Evolutionary conservation across 2,888 invertebrate species (phyloP), one percentile per base, ranked within the genome.

Genomic region (Apocheima hispidaria): DNA sequence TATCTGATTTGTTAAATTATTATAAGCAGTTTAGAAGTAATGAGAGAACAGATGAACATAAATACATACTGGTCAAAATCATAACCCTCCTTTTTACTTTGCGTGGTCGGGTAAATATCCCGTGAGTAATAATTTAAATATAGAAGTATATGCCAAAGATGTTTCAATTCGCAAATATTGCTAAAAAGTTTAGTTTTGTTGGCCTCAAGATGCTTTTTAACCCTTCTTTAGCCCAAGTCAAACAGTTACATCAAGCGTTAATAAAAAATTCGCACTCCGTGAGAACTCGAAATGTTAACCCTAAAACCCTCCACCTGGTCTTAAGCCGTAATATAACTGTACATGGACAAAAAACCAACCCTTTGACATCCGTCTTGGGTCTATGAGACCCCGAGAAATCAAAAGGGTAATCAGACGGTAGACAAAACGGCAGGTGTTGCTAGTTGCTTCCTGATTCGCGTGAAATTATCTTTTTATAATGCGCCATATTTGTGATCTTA

Each of bases 371-470:
- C 56, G 51, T 41, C 56, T 84, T 67, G 84, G 86, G 84, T 83
- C 84, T 71, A 75, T 76, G 68, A 73, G 78, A 81, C 81, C 82
- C 79, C 68, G 70, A 77, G 77, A 79, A 61, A 62, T 62, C 60
- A 52, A 62, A 62, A 62, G 61, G 61, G 56, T 62, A 85, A 88
- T 87, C 87, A 87, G 83, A 83, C 86, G 85, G 85, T 86, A 85
- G 71, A 74, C 76, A 78, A 60, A n/a, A 60, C 26, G 61, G 84
- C 90, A 91, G 92, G 92, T 91, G 92, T 77, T 78, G 82, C 84
- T 90, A 91, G 90, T 89, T 90, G 91, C 83, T 81, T 81, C 81
- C 80, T 87, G 84, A 91, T 90, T 79, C 84, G 86, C 92, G 89
- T 92, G 88, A 92, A 92, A 92, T 92, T 86, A 86, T 88, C 77